phyloP scores from a whole-genome alignment of 1,140 invertebrate genomes.

The Drosophila setifemur region DNA sequence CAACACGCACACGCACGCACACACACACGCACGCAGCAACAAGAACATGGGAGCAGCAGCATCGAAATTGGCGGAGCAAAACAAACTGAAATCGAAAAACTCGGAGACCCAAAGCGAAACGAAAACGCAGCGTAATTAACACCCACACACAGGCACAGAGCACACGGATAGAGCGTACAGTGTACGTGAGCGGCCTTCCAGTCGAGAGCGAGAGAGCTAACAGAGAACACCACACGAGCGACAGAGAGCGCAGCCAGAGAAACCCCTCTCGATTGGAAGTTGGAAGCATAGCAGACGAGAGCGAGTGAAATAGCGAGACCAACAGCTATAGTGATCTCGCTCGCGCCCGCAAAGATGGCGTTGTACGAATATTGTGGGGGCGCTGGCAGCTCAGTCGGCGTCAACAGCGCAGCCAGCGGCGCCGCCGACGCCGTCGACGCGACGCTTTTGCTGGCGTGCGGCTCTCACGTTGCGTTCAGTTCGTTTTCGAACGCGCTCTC shows the following conservation, averaged over 20 bases:
- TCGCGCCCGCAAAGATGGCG: conserved; percentile 68
- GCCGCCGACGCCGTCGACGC: background rate
- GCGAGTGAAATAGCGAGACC: background rate
- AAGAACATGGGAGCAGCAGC: conserved; percentile 23
- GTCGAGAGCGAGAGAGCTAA: conserved; percentile 3
- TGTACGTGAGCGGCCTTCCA: conserved; percentile 63
- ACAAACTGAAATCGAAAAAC: conserved; percentile 64
- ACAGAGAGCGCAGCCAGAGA: conserved; percentile 8
- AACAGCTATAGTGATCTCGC: conserved; percentile 19
- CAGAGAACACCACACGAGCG: background rate
- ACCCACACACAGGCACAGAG: conserved; percentile 9
- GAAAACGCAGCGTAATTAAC: conserved; percentile 52
- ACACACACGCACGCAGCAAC: conserved; percentile 2
- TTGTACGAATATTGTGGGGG: conserved; percentile 10
- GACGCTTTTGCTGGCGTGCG: conserved; percentile 51
- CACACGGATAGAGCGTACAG: conserved; percentile 58
- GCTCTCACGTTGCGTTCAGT: conserved; percentile 70
- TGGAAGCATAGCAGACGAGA: background rate
- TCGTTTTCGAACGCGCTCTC: conserved; percentile 74
- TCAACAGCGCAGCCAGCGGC: background rate
- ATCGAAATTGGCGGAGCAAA: conserved; percentile 68
- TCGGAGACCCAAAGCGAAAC: conserved; percentile 26
- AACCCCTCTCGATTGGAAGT: conserved; percentile 63
- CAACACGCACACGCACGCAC: conserved; percentile 18
- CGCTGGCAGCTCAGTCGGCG: conserved; percentile 30